Conservation (phyloP, 2,888 invertebrate genomes). For the Diploptera punctata region DNA sequence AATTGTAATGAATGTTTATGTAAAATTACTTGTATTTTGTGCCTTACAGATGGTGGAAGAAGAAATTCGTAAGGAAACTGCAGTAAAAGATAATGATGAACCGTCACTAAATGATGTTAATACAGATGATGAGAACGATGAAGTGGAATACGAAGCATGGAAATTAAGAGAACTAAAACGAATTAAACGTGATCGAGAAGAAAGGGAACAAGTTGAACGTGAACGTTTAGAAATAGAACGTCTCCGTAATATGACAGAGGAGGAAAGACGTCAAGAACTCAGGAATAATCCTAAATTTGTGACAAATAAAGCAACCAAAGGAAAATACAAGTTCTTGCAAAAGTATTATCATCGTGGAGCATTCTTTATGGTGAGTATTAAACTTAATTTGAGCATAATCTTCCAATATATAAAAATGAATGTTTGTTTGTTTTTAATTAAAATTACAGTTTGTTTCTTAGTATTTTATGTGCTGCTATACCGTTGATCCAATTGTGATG, state of each 20-base stretch:
- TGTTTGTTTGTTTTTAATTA: too few relatives aligned
- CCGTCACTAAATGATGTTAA: slow-evolving; percentile 84
- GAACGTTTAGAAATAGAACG: slow-evolving; percentile 90
- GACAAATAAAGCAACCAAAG: slow-evolving; percentile 94
- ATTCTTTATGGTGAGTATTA: slow-evolving; percentile 84
- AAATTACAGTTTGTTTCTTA: too few relatives aligned
- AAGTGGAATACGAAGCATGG: slow-evolving; percentile 97
- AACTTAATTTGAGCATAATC: too few relatives aligned
- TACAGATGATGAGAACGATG: slow-evolving; percentile 95
- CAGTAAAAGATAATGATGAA: slow-evolving; percentile 67
- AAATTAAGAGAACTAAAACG: slow-evolving; percentile 95
- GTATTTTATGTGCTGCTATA: too few relatives aligned
- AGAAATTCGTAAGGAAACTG: slow-evolving; percentile 82
- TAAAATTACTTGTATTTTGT: too few relatives aligned
- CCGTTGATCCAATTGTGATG: too few relatives aligned
- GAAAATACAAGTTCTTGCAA: slow-evolving; percentile 99
- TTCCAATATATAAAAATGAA: too few relatives aligned
- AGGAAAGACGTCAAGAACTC: slow-evolving; percentile 89
- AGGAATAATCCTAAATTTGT: slow-evolving; percentile 90
- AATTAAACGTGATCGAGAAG: slow-evolving; percentile 95
- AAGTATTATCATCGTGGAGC: slow-evolving; percentile 99
- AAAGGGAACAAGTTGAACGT: slow-evolving; percentile 86
- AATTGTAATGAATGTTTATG: too few relatives aligned
- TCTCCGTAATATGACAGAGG: slow-evolving; percentile 93
- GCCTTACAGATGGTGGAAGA: slow-evolving; percentile 79